Evolutionary conservation across 2,888 invertebrate genomes (phyloP).

Genomic region (Polydesmus complanatus): DNA sequence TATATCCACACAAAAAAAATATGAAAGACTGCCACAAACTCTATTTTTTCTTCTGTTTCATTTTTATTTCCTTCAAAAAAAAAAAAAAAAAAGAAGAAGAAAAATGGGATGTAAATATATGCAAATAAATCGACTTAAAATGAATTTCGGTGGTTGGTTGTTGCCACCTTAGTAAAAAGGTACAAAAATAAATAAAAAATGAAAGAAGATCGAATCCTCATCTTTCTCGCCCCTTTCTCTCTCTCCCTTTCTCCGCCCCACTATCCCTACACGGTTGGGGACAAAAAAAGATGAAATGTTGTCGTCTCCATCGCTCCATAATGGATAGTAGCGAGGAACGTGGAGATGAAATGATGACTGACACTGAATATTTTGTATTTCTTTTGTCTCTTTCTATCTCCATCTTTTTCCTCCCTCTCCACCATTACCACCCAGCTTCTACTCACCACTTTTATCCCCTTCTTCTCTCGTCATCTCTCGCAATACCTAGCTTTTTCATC

Average conservation of each 20-base stretch:
- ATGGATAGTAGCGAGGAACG: background rate
- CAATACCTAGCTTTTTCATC: too few relatives aligned
- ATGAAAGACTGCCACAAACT: too few relatives aligned
- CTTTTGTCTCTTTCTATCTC: background rate
- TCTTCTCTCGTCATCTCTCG: too few relatives aligned
- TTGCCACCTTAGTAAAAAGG: background rate
- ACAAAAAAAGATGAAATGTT: background rate
- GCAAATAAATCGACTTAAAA: background rate
- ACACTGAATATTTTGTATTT: background rate
- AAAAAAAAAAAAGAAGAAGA: background rate
- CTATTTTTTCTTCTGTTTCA: too few relatives aligned
- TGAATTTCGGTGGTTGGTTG: background rate
- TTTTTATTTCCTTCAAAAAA: too few relatives aligned
- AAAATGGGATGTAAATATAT: background rate
- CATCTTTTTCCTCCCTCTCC: too few relatives aligned
- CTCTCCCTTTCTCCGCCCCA: too few relatives aligned
- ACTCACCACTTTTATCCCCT: too few relatives aligned
- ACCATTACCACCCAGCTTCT: too few relatives aligned
- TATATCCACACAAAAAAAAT: too few relatives aligned
- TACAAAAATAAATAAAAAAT: background rate
- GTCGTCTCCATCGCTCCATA: too few relatives aligned
- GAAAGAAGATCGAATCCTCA: background rate
- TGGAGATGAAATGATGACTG: background rate
- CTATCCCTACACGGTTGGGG: background rate
- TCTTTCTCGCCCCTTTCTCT: too few relatives aligned